Evolutionary conservation across 1,140 invertebrate genomes (phyloP), one percentile per base, ranked within the genome.

Genomic region (Coboldia fuscipes): DNA sequence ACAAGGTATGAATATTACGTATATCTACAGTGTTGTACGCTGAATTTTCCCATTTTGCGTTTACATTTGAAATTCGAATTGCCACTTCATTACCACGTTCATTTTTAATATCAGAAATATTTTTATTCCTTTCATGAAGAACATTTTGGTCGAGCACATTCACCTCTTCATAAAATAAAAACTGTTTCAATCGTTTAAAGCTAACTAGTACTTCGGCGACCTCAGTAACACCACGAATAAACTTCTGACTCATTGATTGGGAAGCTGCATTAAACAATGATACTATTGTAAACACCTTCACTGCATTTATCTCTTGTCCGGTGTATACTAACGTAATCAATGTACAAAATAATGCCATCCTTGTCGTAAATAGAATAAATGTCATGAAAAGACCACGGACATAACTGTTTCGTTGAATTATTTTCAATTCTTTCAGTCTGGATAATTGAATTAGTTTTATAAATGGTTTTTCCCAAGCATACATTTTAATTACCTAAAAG

Each of bases 321-420:
- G 14, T 13, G 6, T 61, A 58, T 1, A 62, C 48, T 3, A 71
- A 38, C 4, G 70, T 46, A 49, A 70, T 68, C 4, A 70, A 46
- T 50, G 68, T 69, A 21, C 64, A 58, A 36, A 69, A 75, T 1
- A 77, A 43, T 1, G 75, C 70, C 15, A 72, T 50, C 43, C 75
- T 63, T 0, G 73, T 69, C 0, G 70, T 74, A 39, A 74, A 75
- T 3, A 76, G 44, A 51, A 70, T 70, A 42, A 75, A 76, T 0
- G 71, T 70, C 59, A 80, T 68, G 44, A 75, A 80, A 4, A 81
- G 47, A 1, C 70, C 75, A 37, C 77, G 63, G 2, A 82, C 59
- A 34, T 71, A 69, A 0, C 74, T 70, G 10, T 65, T 63, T 36
- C 70, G 70, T 9, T 51, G 59, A 1, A 79, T 65, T 5, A 70